Evolutionary conservation across 2,888 invertebrate species (phyloP), one percentile per base, ranked within the genome.

Genomic region (Cylindroiulus punctatus): DNA sequence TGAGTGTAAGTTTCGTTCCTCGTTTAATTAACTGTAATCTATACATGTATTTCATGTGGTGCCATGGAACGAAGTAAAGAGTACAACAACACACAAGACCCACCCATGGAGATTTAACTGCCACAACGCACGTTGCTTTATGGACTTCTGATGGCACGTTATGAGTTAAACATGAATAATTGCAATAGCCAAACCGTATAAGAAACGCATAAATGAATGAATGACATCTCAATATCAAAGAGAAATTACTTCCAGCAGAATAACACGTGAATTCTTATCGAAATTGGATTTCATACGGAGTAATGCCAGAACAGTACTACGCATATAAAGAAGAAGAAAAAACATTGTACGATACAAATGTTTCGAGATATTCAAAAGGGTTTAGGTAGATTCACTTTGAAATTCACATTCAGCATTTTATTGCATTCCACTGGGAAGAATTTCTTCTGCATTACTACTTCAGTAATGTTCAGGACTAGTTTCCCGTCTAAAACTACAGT

Each of bases 281-380:
- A 52, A 52, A 52, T 52, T 52, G 52, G 52, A 17, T 52, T 52
- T 52, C 0, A 52, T 17, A 52, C 52, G 5, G 52, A 52, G 52
- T 52, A 52, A 19, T 52, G 52, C 52, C 52, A 52, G 52, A 52
- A 52, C 52, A 52, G 52, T 52, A 52, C 52, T 52, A 52, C 52
- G 52, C 52, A 52, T 52, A 52, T 44, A 8, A 19, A 52, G 14
- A 52, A 2, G 19, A 17, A 52, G 19, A 52, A 52, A 52, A 52
- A 52, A 52, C 19, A 17, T 52, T 52, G 14, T 17, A 52, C 17
- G 52, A 52, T 52, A 52, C 4, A 10, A 52, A 52, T 52, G 52
- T 52, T 52, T 52, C 52, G 52, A 52, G 52, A 52, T 52, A 52
- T 52, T 52, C 52, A 52, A 52, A 52, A 52, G 52, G 52, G 52